Base-by-base conservation (phyloP, 1,140 invertebrate species). In the Lamellibrachia luymesi region DNA sequence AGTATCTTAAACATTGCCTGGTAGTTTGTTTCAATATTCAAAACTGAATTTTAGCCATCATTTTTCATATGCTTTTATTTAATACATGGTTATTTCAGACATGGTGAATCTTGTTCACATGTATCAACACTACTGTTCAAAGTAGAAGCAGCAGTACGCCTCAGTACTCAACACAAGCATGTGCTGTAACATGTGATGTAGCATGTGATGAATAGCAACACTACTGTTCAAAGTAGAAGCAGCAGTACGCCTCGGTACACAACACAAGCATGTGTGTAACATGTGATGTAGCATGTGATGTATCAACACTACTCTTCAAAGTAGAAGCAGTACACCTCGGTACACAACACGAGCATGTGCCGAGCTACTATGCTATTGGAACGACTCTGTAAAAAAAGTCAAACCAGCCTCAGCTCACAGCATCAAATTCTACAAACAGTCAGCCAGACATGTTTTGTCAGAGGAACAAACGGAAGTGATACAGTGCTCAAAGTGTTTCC, bases 301-400 rank as follows among this genome's bases (percentile, higher is more conserved):
- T 38, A 38, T 38, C 38, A 38, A 38, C 38, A 38, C 38, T 38
- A 38, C 38, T 38, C 0, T 38, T 38, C 38, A 38, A 38, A 38
- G 38, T 38, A 38, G 38, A 38, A 38, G 38, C 38, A 38, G 38
- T 38, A 38, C 1, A 1, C 38, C 38, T 38, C 38, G 38, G 38
- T 38, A 38, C 38, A 38, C 38, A 38, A 38, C 38, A 38, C 38
- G 1, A 38, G 38, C 38, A 38, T 38, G 38, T 38, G 38, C 94
- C 22, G 51, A 90, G 25, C 90, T 89, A 50, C 64, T 93, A 6
- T 94, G 94, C 56, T 38, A 56, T 7, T 94, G 93, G 93, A 94
- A 93, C 90, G 50, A 56, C 64, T 94, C 94, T 91, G 90, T 92
- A 7, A 94, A 94, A 56, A 93, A 94, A n/a, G 93, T 94, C 4